phyloP scores from a whole-genome alignment of 2,888 invertebrate species.

The Odontothrips loti region DNA sequence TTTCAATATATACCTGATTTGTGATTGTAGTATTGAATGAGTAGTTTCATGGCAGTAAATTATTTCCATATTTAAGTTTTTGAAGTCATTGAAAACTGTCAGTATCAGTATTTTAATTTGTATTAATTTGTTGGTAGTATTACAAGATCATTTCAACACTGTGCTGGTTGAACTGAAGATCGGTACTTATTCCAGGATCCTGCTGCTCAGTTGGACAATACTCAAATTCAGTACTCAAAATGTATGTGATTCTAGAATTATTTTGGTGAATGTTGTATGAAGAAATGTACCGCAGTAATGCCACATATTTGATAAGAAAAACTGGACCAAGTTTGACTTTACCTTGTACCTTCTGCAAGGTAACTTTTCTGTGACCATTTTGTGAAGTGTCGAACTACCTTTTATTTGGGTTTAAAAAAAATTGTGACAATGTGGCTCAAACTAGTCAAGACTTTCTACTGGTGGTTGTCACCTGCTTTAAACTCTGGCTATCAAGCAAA shows the following conservation, averaged over 20 bases:
- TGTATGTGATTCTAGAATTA: conserved; percentile 2
- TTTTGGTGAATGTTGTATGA: not conserved
- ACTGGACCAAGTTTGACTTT: not conserved
- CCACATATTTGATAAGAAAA: conserved; percentile 5
- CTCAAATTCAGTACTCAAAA: not conserved
- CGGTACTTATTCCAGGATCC: conserved; percentile 11
- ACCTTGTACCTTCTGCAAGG: not conserved
- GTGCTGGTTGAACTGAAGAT: conserved; percentile 12
- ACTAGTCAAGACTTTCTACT: not conserved
- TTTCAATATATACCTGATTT: conserved; percentile 19
- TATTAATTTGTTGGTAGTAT: conserved; percentile 21
- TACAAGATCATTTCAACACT: conserved; percentile 10
- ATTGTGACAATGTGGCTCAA: conserved; percentile 13
- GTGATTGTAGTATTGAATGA: not conserved
- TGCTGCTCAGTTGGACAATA: conserved; percentile 14
- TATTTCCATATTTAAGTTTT: conserved; percentile 27
- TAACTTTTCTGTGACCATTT: not conserved
- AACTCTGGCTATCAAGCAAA: conserved; percentile 4
- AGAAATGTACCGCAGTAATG: not conserved
- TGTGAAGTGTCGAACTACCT: not conserved
- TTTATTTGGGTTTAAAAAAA: not conserved
- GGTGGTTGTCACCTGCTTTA: not conserved
- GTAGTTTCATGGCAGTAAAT: conserved; percentile 12
- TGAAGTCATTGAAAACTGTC: conserved; percentile 10
- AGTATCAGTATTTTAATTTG: conserved; percentile 20